These are phyloP conservation scores for Scophthalmus maximus DNA, from an alignment of 2,113 vertebrate genomes.

Conservation along the genomic window DNA sequence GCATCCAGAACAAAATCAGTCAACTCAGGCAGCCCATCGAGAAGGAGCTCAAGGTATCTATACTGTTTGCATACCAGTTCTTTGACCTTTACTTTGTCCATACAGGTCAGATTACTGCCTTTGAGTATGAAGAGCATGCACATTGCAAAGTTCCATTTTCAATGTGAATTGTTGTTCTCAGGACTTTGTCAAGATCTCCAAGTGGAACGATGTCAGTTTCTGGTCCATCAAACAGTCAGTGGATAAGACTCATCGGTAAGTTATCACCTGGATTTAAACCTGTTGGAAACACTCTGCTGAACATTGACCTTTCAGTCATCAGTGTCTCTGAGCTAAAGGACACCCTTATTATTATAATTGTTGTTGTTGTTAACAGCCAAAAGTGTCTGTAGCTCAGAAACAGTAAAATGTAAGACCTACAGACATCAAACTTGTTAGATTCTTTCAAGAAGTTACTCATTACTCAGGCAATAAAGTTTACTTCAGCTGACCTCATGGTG, in stretches of 20 bases:
- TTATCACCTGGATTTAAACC: too few relatives aligned
- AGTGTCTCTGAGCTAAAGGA: too few relatives aligned
- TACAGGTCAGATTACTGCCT: background rate
- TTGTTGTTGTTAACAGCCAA: too few relatives aligned
- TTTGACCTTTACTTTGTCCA: background rate
- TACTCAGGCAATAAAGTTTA: too few relatives aligned
- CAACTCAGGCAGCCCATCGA: conserved; percentile 92
- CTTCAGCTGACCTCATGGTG: too few relatives aligned
- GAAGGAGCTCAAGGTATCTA: conserved; percentile 93
- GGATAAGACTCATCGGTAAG: conserved; percentile 95
- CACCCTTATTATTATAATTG: too few relatives aligned
- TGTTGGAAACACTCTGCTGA: background rate
- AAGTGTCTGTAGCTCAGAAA: too few relatives aligned
- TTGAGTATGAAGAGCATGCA: background rate
- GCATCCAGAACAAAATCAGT: conserved; percentile 85
- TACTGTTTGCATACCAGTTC: background rate
- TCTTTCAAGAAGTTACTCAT: too few relatives aligned
- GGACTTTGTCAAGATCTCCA: conserved; percentile 98
- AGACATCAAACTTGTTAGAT: too few relatives aligned
- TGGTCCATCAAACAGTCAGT: conserved; percentile 98
- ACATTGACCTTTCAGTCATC: background rate
- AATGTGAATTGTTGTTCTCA: conserved; percentile 56
- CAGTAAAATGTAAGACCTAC: too few relatives aligned
- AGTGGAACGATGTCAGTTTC: conserved; percentile 97
- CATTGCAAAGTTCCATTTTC: background rate